Base-by-base conservation (phyloP, 2,797 vertebrate species). In the Ateles fusciceps region DNA sequence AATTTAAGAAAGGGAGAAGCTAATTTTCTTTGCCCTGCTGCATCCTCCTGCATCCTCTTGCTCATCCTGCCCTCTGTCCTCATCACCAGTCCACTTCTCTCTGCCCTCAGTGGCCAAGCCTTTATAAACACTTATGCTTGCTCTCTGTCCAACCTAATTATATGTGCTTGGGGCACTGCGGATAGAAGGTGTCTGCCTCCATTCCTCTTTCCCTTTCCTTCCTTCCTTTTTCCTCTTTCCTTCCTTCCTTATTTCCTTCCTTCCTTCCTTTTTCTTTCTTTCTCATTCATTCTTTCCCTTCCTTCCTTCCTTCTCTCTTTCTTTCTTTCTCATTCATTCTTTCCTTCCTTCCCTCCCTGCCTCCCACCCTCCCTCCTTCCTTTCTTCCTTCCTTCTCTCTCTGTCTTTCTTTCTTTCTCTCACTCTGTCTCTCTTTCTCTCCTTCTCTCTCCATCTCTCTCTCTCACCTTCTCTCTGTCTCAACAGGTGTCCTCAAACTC, bases 1-100 rank as follows among this genome's bases (percentile, higher is more conserved):
- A 59, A 71, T n/a, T 96, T 93, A 71, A 93, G 61, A 84, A 74
- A 95, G 68, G 50, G 26, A 88, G 33, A 68, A 79, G 44, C 85
- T 59, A 78, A 61, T 89, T 89, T 93, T 26, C 74, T 95, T 13
- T 89, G 44, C 59, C 52, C 21, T 94, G 33, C 46, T 95, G n/a
- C 28, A 72, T 42, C 36, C 50, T 80, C 42, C 61, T 33, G 13
- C 9, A 89, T 30, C 76, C 2, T 80, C 36, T 30, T 17, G 13
- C n/a, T n/a, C 9, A 89, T 33, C 78, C 3, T 80, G 75, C 26
- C 72, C 39, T 85, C 78, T 76, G 71, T 80, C 2, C 21, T 26
- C 36, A 48, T 84, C 30, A 71, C 48, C 10, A 64, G 84, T 80
- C 24, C 21, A 72, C 46, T 75, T 21, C 10, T 92, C 39, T 85